Base-by-base conservation (phyloP, 2,888 invertebrate species). In the Tetrapedia diversipes region DNA sequence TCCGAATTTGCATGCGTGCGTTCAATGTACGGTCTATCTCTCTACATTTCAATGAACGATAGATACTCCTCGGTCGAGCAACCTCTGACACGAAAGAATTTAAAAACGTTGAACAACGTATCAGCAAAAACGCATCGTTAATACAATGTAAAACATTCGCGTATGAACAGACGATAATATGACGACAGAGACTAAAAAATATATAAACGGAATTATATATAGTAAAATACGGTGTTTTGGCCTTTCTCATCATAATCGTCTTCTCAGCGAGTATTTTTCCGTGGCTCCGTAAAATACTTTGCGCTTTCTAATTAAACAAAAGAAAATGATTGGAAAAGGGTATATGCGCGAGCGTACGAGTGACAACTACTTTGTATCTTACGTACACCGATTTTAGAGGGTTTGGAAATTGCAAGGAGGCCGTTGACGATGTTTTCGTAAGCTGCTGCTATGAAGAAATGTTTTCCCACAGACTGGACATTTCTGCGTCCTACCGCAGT, bases 401-500 rank as follows among this genome's bases (percentile, higher is more conserved):
- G 57, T 47, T 47, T 82, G 80, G 7, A 80, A 71, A 19, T 69
- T 79, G 39, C 85, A 85, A 24, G 68, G 56, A 0, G 83, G 53
- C 32, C 77, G 78, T 37, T 77, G 79, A 3, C 80, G 85, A n/a
- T 86, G 86, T 32, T 85, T 85, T 4, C 85, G 70, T 45, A 87
- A 77, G 54, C 87, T 87, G 65, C 87, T 87, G 39, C 86, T 86
- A 43, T 87, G 87, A 10, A 87, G 74, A 49, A 86, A 87, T 4
- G 82, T 82, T 14, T 84, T 85, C 10, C 82, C 87, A 51, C 88
- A 88, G 3, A 80, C 72, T 0, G 75, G 70, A 61, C 88, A 88
- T 37, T 82, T 83, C 61, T 87, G 87, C 7, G 83, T 87, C 16
- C 85, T 80, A 7, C 87, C 87, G 47, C 87, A 89, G 41, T 89